Conservation (phyloP, 2,888 invertebrate species). For the Drosophila anceps region DNA sequence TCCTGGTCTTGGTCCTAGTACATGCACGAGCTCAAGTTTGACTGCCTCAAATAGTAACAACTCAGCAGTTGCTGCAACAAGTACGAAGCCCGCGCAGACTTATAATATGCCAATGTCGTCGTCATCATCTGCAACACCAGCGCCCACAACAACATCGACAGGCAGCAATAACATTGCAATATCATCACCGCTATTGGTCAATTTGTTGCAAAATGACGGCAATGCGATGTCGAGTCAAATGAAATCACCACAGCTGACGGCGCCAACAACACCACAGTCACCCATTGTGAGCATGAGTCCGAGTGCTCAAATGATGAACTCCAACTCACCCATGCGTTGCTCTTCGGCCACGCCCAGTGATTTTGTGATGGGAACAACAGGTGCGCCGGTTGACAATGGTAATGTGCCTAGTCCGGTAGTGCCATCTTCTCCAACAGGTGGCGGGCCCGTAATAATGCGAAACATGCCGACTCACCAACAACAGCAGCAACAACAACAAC, state of each 20-base stretch:
- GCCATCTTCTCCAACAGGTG: slow-evolving; percentile 80
- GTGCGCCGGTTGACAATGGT: slow-evolving; percentile 47
- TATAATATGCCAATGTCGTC: slow-evolving; percentile 44
- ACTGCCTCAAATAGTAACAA: slow-evolving; percentile 42
- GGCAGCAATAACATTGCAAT: slow-evolving; percentile 88
- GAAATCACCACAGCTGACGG: slow-evolving; percentile 73
- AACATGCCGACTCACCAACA: slow-evolving; percentile 55
- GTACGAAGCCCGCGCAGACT: slow-evolving; percentile 39
- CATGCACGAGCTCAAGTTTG: slow-evolving; percentile 36
- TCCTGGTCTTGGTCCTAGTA: slow-evolving; percentile 75
- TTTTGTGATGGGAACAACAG: slow-evolving; percentile 61
- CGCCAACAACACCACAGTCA: slow-evolving; percentile 61
- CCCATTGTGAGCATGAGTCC: slow-evolving; percentile 73
- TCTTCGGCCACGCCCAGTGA: slow-evolving; percentile 74
- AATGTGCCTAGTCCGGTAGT: slow-evolving; percentile 68
- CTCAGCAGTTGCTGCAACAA: slow-evolving; percentile 38
- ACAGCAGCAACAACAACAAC: slow-evolving; percentile 70
- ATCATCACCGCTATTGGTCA: slow-evolving; percentile 95
- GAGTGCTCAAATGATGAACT: slow-evolving; percentile 66
- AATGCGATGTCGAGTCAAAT: slow-evolving; percentile 76
- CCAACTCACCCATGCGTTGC: slow-evolving; percentile 78
- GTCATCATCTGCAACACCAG: slow-evolving; percentile 24
- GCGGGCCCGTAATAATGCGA: slow-evolving; percentile 64
- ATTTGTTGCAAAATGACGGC: slow-evolving; percentile 94
- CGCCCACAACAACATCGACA: slow-evolving; percentile 60